Percentiles rank a stretch among this genome's conserved stretches.
Conservation (phyloP, 2,888 invertebrate species). For the Trachelus troglodyta region DNA sequence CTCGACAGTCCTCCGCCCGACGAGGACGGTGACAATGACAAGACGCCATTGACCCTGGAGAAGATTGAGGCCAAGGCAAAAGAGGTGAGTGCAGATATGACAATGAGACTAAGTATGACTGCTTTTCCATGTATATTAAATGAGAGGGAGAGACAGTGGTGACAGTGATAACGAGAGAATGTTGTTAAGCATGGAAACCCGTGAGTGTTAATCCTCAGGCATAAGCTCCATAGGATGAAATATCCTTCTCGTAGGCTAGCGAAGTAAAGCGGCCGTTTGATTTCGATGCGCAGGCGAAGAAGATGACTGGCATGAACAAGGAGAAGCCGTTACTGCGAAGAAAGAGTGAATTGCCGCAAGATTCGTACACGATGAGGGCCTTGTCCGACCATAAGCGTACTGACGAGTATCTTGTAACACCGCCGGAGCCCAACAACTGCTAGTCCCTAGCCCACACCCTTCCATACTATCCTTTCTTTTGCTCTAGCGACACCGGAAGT, state of each 20-base stretch:
- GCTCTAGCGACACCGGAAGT: conserved; percentile 56
- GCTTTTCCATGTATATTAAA: no score
- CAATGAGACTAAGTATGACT: no score
- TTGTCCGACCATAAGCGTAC: conserved; percentile 92
- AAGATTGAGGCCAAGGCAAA: conserved; percentile 81
- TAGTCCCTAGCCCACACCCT: conserved; percentile 71
- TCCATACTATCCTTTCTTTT: conserved; percentile 58
- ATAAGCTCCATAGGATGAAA: no score
- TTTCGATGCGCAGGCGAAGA: conserved; percentile 45
- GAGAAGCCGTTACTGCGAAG: conserved; percentile 91
- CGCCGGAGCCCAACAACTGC: conserved; percentile 89
- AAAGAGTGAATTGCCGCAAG: conserved; percentile 96
- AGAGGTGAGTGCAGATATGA: conserved; percentile 71
- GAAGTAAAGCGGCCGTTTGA: background rate
- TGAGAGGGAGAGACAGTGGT: background rate
- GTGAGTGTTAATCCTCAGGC: no score
- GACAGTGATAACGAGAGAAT: no score
- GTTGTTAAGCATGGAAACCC: no score
- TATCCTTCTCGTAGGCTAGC: no score
- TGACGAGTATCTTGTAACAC: conserved; percentile 88
- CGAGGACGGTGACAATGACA: conserved; percentile 71
- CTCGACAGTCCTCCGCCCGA: conserved; percentile 57
- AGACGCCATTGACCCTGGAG: conserved; percentile 72
- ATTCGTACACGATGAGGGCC: conserved; percentile 90
- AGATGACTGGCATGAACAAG: conserved; percentile 66